phyloP scores from a whole-genome alignment of 2,113 vertebrate genomes.

The Lophochroa leadbeateri region DNA sequence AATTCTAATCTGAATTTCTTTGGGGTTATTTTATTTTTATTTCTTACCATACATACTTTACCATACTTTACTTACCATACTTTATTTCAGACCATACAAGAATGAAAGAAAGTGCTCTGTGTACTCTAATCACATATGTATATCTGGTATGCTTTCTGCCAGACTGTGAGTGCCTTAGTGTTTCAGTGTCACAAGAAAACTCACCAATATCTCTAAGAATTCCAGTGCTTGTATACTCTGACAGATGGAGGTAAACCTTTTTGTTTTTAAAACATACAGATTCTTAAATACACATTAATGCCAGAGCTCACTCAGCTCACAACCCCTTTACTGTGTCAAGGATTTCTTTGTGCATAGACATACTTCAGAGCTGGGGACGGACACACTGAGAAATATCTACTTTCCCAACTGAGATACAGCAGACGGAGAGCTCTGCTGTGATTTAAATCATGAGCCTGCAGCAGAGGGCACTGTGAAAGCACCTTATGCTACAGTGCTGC shows the following conservation, averaged over 20 bases:
- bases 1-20: neutral
- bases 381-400: neutral
- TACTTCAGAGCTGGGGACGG: neutral
- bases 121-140: neutral
- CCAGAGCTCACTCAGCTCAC: neutral
- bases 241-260: neutral
- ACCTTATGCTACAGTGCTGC: neutral
- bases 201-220: neutral
- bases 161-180: fast-evolving
- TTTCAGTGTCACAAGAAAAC: neutral
- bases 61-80: too few relatives aligned
- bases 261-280: neutral
- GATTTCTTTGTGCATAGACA: neutral
- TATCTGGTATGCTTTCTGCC: neutral
- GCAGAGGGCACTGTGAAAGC: conserved; percentile 22
- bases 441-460: neutral
- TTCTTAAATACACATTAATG: neutral
- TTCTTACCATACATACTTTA: neutral
- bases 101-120: fast-evolving
- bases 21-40: neutral
- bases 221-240: neutral
- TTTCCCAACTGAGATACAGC: neutral
- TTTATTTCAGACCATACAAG: neutral
- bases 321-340: neutral
- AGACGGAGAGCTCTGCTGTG: neutral